These are phyloP conservation scores for Sebastes hubbsi DNA, from an alignment of 2,797 vertebrate species.

Conservation along the genomic window DNA sequence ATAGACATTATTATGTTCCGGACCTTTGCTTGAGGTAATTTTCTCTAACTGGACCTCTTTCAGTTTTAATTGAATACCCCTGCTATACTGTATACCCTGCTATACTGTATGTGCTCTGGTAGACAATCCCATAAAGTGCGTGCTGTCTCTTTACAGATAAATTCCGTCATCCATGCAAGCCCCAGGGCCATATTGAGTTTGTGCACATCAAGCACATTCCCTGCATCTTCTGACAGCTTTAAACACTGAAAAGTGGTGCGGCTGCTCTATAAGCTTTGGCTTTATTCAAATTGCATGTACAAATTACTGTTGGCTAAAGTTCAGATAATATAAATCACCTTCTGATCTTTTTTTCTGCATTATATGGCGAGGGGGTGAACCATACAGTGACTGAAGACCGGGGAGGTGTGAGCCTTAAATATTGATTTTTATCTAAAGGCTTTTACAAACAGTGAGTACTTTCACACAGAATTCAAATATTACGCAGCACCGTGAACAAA, in stretches of 20 bases:
- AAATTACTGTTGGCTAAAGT: not conserved
- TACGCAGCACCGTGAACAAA: no score
- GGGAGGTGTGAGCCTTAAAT: not conserved
- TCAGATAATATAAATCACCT: not conserved
- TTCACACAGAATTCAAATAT: no score
- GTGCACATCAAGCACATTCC: not conserved
- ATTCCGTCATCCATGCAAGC: constrained; percentile 1
- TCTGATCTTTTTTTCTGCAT: not conserved
- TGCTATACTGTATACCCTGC: not conserved
- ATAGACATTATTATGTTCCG: no score
- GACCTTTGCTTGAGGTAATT: no score
- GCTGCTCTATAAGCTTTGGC: not conserved
- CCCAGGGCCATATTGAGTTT: not conserved
- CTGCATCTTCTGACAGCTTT: not conserved
- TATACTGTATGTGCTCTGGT: not conserved
- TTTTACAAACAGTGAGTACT: no score
- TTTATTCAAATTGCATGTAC: not conserved
- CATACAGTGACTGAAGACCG: not conserved
- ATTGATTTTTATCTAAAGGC: not conserved
- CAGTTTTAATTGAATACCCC: not conserved
- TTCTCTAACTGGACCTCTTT: not conserved
- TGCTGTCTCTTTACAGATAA: constrained; percentile 2
- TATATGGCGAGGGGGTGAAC: no score
- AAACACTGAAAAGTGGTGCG: not conserved
- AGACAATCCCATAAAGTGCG: not conserved